Conservation (phyloP, 53 echinoderm and acorn worm genomes). For the Glandiceps talaboti region DNA sequence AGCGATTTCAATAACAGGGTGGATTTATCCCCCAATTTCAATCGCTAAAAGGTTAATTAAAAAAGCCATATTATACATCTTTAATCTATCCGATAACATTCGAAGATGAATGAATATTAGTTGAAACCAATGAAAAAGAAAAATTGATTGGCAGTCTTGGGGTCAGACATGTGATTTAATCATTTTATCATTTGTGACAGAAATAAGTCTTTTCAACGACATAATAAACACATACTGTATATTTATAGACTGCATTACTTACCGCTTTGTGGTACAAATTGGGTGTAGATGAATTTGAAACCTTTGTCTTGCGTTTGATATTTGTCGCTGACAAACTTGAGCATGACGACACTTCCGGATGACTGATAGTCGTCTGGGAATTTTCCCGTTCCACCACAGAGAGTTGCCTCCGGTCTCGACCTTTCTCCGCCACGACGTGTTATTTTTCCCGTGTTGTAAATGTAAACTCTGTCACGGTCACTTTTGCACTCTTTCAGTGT, state of each 20-base stretch:
- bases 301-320: slow-evolving; percentile 48
- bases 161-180: no score
- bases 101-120: no score
- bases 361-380: slow-evolving; percentile 92
- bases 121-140: no score
- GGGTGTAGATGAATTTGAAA: slow-evolving; percentile 67
- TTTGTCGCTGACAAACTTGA: slow-evolving; percentile 62
- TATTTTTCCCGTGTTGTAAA: slow-evolving; percentile 59
- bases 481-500: slow-evolving; percentile 18
- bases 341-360: slow-evolving; percentile 50
- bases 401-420: slow-evolving; percentile 49
- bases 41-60: no score
- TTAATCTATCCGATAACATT: no score
- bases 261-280: slow-evolving; percentile 68
- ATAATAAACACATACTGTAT: no score
- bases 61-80: no score
- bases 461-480: slow-evolving; percentile 29
- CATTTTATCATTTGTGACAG: no score
- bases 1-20: no score
- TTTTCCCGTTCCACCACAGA: slow-evolving; percentile 84
- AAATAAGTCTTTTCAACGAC: no score
- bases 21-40: no score
- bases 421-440: slow-evolving; percentile 44
- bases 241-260: not conserved
- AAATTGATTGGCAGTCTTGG: no score